A percentile compares a stretch with the other conserved stretches of the same genome.
Evolutionary conservation across 2,888 invertebrate genomes (phyloP).

Genomic region (Morpho deidamia): DNA sequence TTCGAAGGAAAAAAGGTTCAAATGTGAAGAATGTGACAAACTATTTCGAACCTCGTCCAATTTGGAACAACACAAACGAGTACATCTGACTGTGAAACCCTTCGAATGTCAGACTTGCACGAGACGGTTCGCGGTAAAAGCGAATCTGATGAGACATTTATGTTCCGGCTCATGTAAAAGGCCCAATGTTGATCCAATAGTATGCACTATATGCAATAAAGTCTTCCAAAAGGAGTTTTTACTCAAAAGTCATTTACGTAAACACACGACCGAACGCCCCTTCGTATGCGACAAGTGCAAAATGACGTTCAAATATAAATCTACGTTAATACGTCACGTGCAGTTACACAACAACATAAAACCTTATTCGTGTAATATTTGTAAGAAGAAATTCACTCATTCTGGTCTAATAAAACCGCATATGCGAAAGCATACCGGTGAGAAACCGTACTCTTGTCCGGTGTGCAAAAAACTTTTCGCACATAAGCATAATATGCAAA

Average conservation of each 20-base stretch:
- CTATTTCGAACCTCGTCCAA: conserved; percentile 38
- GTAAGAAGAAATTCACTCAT: conserved; percentile 35
- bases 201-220: conserved; percentile 33
- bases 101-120: conserved; percentile 32
- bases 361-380: conserved; percentile 36
- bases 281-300: conserved; percentile 32
- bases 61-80: conserved; percentile 38
- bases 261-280: conserved; percentile 32
- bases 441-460: conserved; percentile 39
- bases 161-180: conserved; percentile 25
- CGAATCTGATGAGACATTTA: conserved; percentile 32
- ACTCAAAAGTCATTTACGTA: conserved; percentile 31
- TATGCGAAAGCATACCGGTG: conserved; percentile 45
- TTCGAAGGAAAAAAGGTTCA: conserved; percentile 20
- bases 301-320: conserved; percentile 46
- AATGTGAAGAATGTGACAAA: conserved; percentile 40
- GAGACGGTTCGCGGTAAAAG: conserved; percentile 30
- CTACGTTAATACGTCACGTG: conserved; percentile 44
- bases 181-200: conserved; percentile 18
- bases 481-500: conserved; percentile 52
- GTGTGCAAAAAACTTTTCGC: conserved; percentile 49
- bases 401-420: conserved; percentile 42
- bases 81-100: conserved; percentile 33
- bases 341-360: conserved; percentile 40
- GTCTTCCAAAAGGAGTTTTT: conserved; percentile 32